Base-by-base conservation (phyloP, 2,113 vertebrate species). In the Sebastes fasciatus region DNA sequence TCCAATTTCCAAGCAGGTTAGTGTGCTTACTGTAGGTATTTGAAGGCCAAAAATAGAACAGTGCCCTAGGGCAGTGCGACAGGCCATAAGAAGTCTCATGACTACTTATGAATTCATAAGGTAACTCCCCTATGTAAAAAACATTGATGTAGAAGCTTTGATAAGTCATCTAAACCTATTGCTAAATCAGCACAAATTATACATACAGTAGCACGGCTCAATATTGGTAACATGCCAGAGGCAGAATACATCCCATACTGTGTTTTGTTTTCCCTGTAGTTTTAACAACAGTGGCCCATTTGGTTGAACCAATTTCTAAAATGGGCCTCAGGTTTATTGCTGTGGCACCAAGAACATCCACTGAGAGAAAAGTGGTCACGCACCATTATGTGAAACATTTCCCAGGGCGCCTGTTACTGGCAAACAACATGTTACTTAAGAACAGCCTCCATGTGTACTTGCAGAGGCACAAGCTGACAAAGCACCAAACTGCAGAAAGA, bases 181-280 rank as follows among this genome's bases (percentile, higher is more conserved):
- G 84, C 86, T 17, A 49, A 86, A 70, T 86, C 83, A 86, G 79
- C 82, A 85, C 43, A 80, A 72, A 71, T 12, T 23, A 13, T 45
- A 43, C 48, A 67, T 34, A 61, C 26, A 45, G 52, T 21, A 55
- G 72, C 12, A 17, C 13, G 4, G 42, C 49, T 60, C 7, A 46
- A 34, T 74, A 58, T 70, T 52, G 1, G 34, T 60, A 3, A 52
- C 5, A 5, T 23, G 64, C 80, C 73, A 0, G 12, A 57, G 68
- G 90, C 72, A 54, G 52, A 86, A 79, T 60, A 26, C 49, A 49
- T 67, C 45, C 42, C 34, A 34, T 14, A 62, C 6, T 34, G 10
- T 66, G 49, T 34, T 54, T 19, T 14, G 55, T 16, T 57, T 48
- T 81, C 40, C 63, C 23, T 80, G 61, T 19, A 57, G 40, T 79